Percentiles rank a stretch among this genome's conserved stretches.
phyloP scores from a whole-genome alignment of 2,113 vertebrate genomes.

The Xenus cinereus region DNA sequence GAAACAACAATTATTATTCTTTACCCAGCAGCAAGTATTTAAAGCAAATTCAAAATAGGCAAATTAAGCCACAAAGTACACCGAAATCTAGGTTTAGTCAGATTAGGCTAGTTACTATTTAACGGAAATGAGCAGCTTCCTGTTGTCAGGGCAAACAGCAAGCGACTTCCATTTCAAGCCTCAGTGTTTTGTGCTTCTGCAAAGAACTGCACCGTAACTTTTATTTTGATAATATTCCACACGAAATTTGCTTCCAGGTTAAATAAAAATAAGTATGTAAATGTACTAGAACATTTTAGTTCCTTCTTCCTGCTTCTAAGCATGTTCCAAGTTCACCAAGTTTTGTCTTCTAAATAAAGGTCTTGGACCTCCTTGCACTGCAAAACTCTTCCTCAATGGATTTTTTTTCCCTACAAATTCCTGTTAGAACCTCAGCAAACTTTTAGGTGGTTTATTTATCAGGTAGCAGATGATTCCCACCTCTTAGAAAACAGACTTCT shows the following conservation, averaged over 20 bases:
- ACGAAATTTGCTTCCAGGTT: not conserved
- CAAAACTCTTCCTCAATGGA: not conserved
- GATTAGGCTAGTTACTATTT: not conserved
- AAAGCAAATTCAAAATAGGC: not conserved
- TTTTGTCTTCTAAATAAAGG: not conserved
- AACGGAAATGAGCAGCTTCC: conserved; percentile 24
- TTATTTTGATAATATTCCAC: not conserved
- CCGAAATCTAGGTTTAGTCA: not conserved
- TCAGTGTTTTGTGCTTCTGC: not conserved
- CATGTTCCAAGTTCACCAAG: not conserved
- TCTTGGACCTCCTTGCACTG: not conserved
- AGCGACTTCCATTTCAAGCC: not conserved
- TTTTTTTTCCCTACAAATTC: not conserved
- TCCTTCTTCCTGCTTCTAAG: not conserved
- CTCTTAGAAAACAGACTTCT: not conserved
- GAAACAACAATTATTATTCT: not conserved
- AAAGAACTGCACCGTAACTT: accelerated
- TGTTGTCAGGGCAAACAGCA: not conserved
- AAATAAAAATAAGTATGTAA: not conserved
- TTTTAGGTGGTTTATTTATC: not conserved
- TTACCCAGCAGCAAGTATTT: not conserved
- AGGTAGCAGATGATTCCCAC: not conserved
- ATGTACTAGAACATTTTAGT: not conserved
- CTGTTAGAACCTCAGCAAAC: not conserved
- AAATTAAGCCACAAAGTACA: not conserved